Evolutionary conservation across 2,888 invertebrate genomes (phyloP).

Genomic region (Beris chalybata): DNA sequence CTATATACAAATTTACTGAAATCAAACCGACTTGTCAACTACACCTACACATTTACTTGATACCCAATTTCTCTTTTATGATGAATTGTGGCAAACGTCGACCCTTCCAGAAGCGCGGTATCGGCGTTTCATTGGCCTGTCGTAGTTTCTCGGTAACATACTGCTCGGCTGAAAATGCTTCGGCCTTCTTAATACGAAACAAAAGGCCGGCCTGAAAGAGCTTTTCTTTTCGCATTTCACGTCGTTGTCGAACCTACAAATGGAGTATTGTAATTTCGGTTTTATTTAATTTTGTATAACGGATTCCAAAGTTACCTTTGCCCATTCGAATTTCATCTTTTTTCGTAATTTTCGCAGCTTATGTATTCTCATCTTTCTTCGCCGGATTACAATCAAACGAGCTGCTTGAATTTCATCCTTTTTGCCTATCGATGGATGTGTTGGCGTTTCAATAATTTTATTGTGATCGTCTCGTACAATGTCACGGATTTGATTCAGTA

Average conservation of each 20-base stretch:
- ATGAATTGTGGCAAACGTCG: slow-evolving; percentile 68
- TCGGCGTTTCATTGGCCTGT: slow-evolving; percentile 63
- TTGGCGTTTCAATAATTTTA: slow-evolving; percentile 18
- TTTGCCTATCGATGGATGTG: not conserved
- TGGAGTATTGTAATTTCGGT: slow-evolving; percentile 2
- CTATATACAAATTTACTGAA: slow-evolving; percentile 12
- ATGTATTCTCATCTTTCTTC: slow-evolving; percentile 86
- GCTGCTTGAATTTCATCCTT: slow-evolving; percentile 60
- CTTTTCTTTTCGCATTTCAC: slow-evolving; percentile 76
- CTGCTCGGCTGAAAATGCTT: slow-evolving; percentile 73
- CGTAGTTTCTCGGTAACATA: slow-evolving; percentile 69
- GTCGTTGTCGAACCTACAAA: slow-evolving; percentile 64
- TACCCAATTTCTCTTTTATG: slow-evolving; percentile 67
- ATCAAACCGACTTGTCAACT: slow-evolving; percentile 35
- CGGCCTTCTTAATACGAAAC: slow-evolving; percentile 69
- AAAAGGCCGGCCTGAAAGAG: slow-evolving; percentile 72
- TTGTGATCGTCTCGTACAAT: slow-evolving; percentile 35
- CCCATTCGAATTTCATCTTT: slow-evolving; percentile 76
- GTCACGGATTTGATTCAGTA: slow-evolving; percentile 50
- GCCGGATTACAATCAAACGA: slow-evolving; percentile 73
- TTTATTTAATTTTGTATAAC: not conserved
- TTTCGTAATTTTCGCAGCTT: slow-evolving; percentile 78
- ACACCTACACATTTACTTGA: slow-evolving; percentile 55
- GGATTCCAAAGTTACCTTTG: slow-evolving; percentile 59
- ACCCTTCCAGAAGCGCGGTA: slow-evolving; percentile 62